Evolutionary conservation across 2,888 invertebrate species (phyloP), one percentile per base, ranked within the genome.

Genomic region (Ptychoptera contaminata): DNA sequence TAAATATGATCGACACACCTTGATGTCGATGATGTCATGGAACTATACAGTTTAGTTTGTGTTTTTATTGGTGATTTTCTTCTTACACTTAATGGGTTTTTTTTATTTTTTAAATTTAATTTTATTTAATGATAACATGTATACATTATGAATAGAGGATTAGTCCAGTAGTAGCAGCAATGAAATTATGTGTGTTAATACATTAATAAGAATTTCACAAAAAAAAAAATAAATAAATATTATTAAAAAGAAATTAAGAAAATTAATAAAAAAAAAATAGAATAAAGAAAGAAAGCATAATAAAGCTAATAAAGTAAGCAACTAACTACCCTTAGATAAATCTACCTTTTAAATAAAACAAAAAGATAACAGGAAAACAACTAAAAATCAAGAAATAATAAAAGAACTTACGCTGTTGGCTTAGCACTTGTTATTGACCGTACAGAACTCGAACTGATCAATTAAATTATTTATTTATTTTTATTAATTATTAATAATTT

Each of bases 1-100:
- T 35, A 36, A 34, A 36, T 14, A 12, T 31, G 35, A 39, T 40
- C 31, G 15, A 44, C 44, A 68, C 76, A 77, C 77, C 77, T 77
- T 60, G 77, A 77, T 61, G 76, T 73, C 44, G 77, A 77, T 47
- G 53, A 48, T 36, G 52, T 45, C 45, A 53, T 50, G 34, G 45
- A 42, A 32, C 40, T 45, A 38, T 30, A 45, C 49, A 42, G 48
- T 42, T 51, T 53, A 42, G 49, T 40, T 50, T 53, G 44, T 34
- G 48, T 48, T 45, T 57, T 82, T 44, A 81, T 79, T 48, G 82
- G 77, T 55, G 79, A 74, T 71, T 82, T 83, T 64, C 82, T 73
- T 60, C 82, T 74, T 60, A 82, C 77, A 69, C 83, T 83, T 16
- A 32, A 43, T n/a, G n/a, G n/a, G n/a, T n/a, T n/a, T n/a, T n/a